These are phyloP conservation scores for Ditula angustiorana DNA, from an alignment of 2,888 invertebrate genomes.

Conservation along the genomic window DNA sequence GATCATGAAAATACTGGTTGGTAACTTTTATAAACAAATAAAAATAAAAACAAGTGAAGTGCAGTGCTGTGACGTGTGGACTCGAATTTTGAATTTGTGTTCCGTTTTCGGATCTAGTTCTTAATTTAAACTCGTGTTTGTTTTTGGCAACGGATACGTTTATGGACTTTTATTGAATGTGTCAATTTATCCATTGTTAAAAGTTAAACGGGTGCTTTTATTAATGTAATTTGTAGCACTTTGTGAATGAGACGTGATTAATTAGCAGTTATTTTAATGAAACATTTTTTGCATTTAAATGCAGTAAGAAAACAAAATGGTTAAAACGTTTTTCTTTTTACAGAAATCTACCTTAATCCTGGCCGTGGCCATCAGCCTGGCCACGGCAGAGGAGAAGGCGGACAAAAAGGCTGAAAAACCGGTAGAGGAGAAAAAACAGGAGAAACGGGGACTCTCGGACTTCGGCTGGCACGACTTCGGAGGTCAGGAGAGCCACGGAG, in stretches of 20 bases:
- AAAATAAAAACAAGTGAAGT: slow-evolving; percentile 47
- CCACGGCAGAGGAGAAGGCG: slow-evolving; percentile 84
- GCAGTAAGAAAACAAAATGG: too few species aligned
- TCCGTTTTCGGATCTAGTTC: not conserved
- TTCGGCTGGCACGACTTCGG: slow-evolving; percentile 75
- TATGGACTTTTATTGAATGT: not conserved
- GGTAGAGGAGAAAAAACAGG: slow-evolving; percentile 83
- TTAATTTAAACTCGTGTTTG: not conserved
- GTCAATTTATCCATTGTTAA: not conserved
- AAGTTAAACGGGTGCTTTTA: not conserved
- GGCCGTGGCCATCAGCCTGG: slow-evolving; percentile 84
- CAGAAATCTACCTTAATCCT: slow-evolving; percentile 81
- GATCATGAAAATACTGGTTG: slow-evolving; percentile 83
- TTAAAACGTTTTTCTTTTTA: slow-evolving; percentile 45
- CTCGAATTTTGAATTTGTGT: slow-evolving; percentile 8
- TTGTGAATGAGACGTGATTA: not conserved
- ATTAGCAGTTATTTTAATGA: not conserved
- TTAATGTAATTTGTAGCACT: not conserved
- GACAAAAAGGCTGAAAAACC: slow-evolving; percentile 80
- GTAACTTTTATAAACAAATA: slow-evolving; percentile 52
- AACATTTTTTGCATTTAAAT: too few species aligned
- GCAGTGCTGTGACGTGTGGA: slow-evolving; percentile 44
- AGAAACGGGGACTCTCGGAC: slow-evolving; percentile 84
- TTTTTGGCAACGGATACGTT: not conserved
- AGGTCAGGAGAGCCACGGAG: slow-evolving; percentile 50